phyloP scores from a whole-genome alignment of 2,797 vertebrate species.

The Microchirus variegatus region DNA sequence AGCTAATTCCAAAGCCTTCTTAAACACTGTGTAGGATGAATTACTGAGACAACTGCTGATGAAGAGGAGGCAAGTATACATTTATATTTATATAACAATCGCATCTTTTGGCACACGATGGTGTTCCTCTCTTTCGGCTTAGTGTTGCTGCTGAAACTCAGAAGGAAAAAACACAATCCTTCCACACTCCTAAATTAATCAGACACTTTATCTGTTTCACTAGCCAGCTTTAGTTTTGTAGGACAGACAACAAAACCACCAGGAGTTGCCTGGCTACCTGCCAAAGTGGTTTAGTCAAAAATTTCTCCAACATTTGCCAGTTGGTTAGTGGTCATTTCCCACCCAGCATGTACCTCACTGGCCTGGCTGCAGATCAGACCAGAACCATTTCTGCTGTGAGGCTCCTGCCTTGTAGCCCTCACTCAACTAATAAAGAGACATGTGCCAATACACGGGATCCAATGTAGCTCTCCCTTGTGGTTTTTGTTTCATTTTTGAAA shows the following conservation, averaged over 20 bases:
- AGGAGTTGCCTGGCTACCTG: constrained; percentile 35
- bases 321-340: constrained; percentile 64
- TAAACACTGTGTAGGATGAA: not conserved
- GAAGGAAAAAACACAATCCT: constrained; percentile 11
- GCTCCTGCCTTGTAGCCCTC: constrained; percentile 16
- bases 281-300: constrained; percentile 45
- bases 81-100: constrained; percentile 22
- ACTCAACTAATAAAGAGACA: constrained; percentile 32
- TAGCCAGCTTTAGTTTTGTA: constrained; percentile 37
- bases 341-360: constrained; percentile 53
- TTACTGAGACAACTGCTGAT: constrained; percentile 17
- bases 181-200: constrained; percentile 34
- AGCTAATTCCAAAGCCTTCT: not conserved
- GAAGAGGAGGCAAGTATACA: constrained; percentile 11
- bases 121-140: not conserved
- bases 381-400: constrained; percentile 25
- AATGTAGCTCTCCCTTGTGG: constrained; percentile 20
- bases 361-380: constrained; percentile 43
- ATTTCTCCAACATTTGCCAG: constrained; percentile 61
- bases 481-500: constrained; percentile 29
- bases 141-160: not conserved
- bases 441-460: constrained; percentile 25
- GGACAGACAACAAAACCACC: constrained; percentile 32
- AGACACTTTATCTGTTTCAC: constrained; percentile 37
- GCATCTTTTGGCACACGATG: not conserved